Conservation (phyloP, 2,888 invertebrate genomes). For the Cerceris rybyensis region DNA sequence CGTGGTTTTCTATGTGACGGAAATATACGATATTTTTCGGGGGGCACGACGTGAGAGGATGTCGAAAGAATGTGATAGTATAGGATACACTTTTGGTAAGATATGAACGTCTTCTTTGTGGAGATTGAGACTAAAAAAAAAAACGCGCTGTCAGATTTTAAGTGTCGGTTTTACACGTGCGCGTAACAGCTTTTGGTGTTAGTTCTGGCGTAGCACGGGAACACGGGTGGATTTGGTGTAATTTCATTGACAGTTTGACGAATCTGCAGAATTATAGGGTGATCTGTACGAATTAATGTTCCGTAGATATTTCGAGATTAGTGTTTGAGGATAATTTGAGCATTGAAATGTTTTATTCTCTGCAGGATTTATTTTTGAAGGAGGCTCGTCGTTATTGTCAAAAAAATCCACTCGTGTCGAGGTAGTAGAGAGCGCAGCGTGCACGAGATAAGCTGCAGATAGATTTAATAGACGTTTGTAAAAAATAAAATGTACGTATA, state of each 20-base stretch:
- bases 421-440: slow-evolving; percentile 57
- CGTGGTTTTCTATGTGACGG: too few relatives aligned
- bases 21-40: too few relatives aligned
- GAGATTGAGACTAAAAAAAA: neutral
- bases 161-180: slow-evolving; percentile 4
- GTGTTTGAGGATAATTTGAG: too few relatives aligned
- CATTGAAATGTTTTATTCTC: neutral
- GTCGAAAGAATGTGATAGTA: neutral
- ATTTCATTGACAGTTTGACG: neutral
- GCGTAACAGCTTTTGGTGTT: slow-evolving; percentile 38
- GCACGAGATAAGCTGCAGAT: slow-evolving; percentile 67
- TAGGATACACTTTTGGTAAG: neutral
- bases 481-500: slow-evolving; percentile 47
- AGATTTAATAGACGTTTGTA: slow-evolving; percentile 50
- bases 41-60: too few relatives aligned
- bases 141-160: too few relatives aligned
- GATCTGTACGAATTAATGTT: neutral
- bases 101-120: neutral
- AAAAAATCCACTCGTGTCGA: slow-evolving; percentile 47
- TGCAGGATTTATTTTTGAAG: neutral
- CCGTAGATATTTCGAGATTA: too few relatives aligned
- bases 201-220: slow-evolving; percentile 50
- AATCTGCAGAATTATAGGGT: neutral
- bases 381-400: slow-evolving; percentile 2
- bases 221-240: slow-evolving; percentile 45